Evolutionary conservation across 2,888 invertebrate species (phyloP), one percentile per base, ranked within the genome.

Genomic region (Kuschelorhynchus macadamiae): DNA sequence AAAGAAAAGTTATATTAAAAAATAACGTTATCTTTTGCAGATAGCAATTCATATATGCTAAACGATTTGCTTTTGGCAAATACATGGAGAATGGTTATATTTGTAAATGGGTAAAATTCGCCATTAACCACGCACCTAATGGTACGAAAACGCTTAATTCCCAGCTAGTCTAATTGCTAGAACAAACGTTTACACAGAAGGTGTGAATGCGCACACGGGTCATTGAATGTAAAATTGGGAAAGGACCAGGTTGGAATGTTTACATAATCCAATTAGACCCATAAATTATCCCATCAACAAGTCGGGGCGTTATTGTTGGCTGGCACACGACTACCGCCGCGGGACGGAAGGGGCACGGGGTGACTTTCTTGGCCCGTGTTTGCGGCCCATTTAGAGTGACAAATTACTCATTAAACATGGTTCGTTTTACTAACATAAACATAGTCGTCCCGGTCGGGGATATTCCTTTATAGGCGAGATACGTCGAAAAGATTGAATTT

Each of bases 281-380:
- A 57, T 57, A 64, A 64, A 50, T 64, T 64, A 57, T 56, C 57
- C 49, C 57, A 64, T 64, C 64, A 64, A 64, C 64, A 64, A 64
- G 64, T 64, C 64, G 41, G 64, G 14, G 46, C 63, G 41, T 63
- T 63, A 56, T 56, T 56, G 49, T 56, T 36, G 49, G 33, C 63
- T 52, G 62, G 62, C 62, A 62, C 62, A 62, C 62, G 62, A 62
- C 62, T 44, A 25, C 49, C n/a, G 18, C 46, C 46, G 46, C 32
- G 56, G 32, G 21, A 30, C 30, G 32, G 11, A 46, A 57, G 46
- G 32, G 57, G 18, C 30, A 57, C 44, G 33, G 36, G 53, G 53
- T 44, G 17, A n/a, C n/a, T 56, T 64, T 46, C 56, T 56, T 66
- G 53, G 46, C 39, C 18, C 36, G 46, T 46, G 46, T 18, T 47